Conservation (phyloP, 2,113 vertebrate genomes). For the Ia io region DNA sequence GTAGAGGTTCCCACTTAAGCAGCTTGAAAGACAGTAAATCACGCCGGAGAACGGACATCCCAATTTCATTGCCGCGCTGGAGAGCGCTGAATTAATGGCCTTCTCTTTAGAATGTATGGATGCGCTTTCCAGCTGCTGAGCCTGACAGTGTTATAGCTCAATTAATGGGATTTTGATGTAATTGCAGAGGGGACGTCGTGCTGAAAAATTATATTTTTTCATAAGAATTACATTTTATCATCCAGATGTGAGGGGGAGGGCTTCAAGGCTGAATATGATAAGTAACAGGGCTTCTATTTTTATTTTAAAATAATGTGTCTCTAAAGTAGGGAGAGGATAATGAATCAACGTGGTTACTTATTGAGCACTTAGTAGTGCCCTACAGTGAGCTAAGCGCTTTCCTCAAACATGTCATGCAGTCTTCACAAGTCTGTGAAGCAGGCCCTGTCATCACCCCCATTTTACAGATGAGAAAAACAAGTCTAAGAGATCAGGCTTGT, state of each 20-base stretch:
- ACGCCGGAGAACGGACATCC: conserved; percentile 84
- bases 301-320: conserved; percentile 71
- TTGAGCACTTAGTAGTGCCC: neutral
- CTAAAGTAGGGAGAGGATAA: neutral
- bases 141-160: conserved; percentile 89
- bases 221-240: conserved; percentile 82
- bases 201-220: conserved; percentile 86
- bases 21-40: conserved; percentile 91
- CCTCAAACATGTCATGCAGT: neutral
- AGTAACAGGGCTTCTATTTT: conserved; percentile 71
- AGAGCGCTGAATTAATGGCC: conserved; percentile 86
- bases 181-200: conserved; percentile 83
- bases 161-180: conserved; percentile 90
- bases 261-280: conserved; percentile 71
- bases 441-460: neutral
- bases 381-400: neutral
- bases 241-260: conserved; percentile 74
- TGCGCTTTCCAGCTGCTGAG: conserved; percentile 85
- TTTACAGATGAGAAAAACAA: neutral
- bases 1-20: conserved; percentile 91
- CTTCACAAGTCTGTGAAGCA: neutral
- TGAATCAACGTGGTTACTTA: neutral
- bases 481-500: neutral
- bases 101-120: conserved; percentile 87
- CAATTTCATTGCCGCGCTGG: conserved; percentile 82